Evolutionary conservation across 2,888 invertebrate species (phyloP).

Genomic region (Autographa pulchrina): DNA sequence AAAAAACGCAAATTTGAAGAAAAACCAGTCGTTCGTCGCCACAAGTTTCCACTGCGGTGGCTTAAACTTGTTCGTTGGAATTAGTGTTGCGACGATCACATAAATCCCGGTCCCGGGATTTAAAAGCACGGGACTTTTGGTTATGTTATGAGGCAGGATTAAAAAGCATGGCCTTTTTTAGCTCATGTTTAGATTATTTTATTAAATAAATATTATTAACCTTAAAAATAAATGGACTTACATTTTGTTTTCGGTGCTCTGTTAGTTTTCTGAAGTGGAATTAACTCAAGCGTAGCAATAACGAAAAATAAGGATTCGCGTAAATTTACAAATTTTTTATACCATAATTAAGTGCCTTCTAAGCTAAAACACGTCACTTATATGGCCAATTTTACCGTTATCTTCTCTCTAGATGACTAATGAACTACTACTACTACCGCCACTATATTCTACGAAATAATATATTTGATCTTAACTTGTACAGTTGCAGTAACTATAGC

Average conservation of each 20-base stretch:
- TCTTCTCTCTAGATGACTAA: too few relatives aligned
- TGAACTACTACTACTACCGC: too few relatives aligned
- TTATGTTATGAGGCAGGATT: slow-evolving; percentile 39
- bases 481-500: not conserved
- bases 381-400: too few relatives aligned
- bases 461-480: not conserved
- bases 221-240: not conserved
- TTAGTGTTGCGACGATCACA: slow-evolving; percentile 57
- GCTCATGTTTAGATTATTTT: not conserved
- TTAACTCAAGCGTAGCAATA: too few relatives aligned
- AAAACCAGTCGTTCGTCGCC: slow-evolving; percentile 58
- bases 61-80: slow-evolving; percentile 66
- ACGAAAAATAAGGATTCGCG: too few relatives aligned
- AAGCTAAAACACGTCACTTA: too few relatives aligned
- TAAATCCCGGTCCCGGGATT: slow-evolving; percentile 47
- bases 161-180: slow-evolving; percentile 1
- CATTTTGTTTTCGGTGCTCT: not conserved
- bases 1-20: slow-evolving; percentile 66
- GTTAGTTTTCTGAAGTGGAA: too few relatives aligned
- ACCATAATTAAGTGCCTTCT: too few relatives aligned
- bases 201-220: not conserved
- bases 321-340: too few relatives aligned
- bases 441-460: not conserved
- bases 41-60: slow-evolving; percentile 64
- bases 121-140: slow-evolving; percentile 39